phyloP scores from a whole-genome alignment of 2,797 vertebrate genomes.

The Spea hammondii region DNA sequence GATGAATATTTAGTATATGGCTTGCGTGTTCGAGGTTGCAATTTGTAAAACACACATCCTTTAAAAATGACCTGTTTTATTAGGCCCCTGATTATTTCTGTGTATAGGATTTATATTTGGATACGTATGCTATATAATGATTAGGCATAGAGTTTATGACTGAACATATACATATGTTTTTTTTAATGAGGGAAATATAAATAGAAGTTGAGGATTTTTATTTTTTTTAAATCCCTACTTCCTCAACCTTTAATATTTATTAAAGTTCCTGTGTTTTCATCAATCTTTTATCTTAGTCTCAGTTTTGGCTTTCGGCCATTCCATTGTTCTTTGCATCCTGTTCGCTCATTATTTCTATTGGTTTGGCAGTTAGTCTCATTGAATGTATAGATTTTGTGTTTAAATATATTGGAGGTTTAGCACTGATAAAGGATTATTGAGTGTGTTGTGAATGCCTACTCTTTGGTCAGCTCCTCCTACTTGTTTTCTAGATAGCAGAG shows the following conservation, averaged over 20 bases:
- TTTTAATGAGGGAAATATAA: slow-evolving; percentile 27
- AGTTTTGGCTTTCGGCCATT: slow-evolving; percentile 47
- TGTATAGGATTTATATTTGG: slow-evolving; percentile 12
- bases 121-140: neutral
- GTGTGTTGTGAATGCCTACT: slow-evolving; percentile 49
- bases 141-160: neutral
- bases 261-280: slow-evolving; percentile 35
- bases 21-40: neutral
- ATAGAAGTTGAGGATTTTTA: neutral
- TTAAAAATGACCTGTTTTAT: slow-evolving; percentile 18
- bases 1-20: slow-evolving; percentile 35
- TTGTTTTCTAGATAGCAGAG: slow-evolving; percentile 42
- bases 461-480: slow-evolving; percentile 37
- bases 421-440: slow-evolving; percentile 54
- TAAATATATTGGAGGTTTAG: slow-evolving; percentile 53
- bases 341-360: slow-evolving; percentile 53
- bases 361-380: slow-evolving; percentile 54
- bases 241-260: slow-evolving; percentile 34
- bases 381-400: slow-evolving; percentile 54
- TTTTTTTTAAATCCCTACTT: slow-evolving; percentile 15
- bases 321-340: slow-evolving; percentile 50
- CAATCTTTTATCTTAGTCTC: slow-evolving; percentile 31
- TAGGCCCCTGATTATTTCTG: slow-evolving; percentile 5
- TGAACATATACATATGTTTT: slow-evolving; percentile 10
- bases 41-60: slow-evolving; percentile 5